Evolutionary conservation across 2,113 vertebrate species (phyloP), one percentile per base, ranked within the genome.

Genomic region (Cyanoramphus novaezelandiae): DNA sequence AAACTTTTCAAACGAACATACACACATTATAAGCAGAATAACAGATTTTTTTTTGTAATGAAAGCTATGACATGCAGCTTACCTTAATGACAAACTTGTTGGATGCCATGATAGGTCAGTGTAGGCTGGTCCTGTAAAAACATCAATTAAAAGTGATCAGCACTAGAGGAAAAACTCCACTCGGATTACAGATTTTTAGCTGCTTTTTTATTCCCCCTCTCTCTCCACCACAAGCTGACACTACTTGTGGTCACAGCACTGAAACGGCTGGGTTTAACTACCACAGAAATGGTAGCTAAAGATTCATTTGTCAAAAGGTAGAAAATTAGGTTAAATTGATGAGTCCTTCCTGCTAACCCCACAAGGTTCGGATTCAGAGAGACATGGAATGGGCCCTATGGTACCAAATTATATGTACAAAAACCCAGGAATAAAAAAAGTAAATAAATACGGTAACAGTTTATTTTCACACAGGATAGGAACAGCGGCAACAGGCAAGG

Each of bases 41-140:
- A 59, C 1, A 69, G 7, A 44, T 10, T 35, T 10, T 35, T 25
- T 77, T 41, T 67, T 55, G 6, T 14, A 72, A 74, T 63, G 4
- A 37, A 91, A 89, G 29, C 14, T 74, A 28, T 78, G 29, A 50
- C 33, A 68, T 89, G 83, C 44, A 59, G 28, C 98, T 98, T 97
- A 98, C 98, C 97, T 98, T 98, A 96, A 98, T 92, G 88, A 97
- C 95, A 96, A 98, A 98, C 92, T 98, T 98, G 91, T 97, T 97
- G 71, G 97, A 98, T 24, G 94, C 67, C 97, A 98, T 98, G 37
- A 71, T 17, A 83, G 76, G 50, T 97, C 93, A 89, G 27, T 47
- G 11, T 44, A 84, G 93, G 41, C 71, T 14, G 80, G 43, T 82
- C 94, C 97, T 97, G 92, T 35, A 92, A 96, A 95, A 47, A 91